Evolutionary conservation across 2,888 invertebrate genomes (phyloP).

Genomic region (Dynastes maya): DNA sequence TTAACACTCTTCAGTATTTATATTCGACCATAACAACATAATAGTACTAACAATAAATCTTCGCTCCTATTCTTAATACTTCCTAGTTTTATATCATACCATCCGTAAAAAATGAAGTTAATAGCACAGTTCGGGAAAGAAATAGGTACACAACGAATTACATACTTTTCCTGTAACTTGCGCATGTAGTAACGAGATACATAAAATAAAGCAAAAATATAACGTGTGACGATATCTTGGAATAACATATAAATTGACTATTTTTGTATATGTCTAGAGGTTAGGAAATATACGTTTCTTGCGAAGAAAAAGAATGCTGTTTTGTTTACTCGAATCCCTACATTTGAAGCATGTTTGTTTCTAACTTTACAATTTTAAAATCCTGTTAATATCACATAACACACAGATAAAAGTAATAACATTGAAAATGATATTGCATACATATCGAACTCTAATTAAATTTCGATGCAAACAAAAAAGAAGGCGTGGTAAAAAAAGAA

Average conservation of each 20-base stretch:
- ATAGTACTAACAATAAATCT: slow-evolving; percentile 13
- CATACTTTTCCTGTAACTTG: slow-evolving; percentile 45
- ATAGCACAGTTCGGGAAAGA: slow-evolving; percentile 22
- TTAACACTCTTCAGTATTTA: slow-evolving; percentile 37
- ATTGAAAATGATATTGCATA: no score
- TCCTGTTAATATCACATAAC: no score
- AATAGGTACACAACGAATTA: slow-evolving; percentile 42
- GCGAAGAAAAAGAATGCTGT: slow-evolving; percentile 43
- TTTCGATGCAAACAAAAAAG: no score
- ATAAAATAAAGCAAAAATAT: slow-evolving; percentile 34
- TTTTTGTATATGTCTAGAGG: slow-evolving; percentile 52
- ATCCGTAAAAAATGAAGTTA: slow-evolving; percentile 8
- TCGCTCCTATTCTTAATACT: slow-evolving; percentile 22
- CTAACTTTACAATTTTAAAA: no score
- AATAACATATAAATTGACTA: slow-evolving; percentile 50
- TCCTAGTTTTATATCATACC: slow-evolving; percentile 1
- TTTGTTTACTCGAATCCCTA: slow-evolving; percentile 14
- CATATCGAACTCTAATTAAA: no score
- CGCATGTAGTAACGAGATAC: slow-evolving; percentile 25
- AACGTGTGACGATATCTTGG: slow-evolving; percentile 46
- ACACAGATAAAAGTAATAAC: no score
- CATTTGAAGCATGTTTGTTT: no score
- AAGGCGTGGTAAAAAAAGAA: no score
- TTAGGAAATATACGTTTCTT: slow-evolving; percentile 51
- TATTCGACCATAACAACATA: slow-evolving; percentile 9